Conservation (phyloP, 2,888 invertebrate species). For the Caradrina clavipalpis region DNA sequence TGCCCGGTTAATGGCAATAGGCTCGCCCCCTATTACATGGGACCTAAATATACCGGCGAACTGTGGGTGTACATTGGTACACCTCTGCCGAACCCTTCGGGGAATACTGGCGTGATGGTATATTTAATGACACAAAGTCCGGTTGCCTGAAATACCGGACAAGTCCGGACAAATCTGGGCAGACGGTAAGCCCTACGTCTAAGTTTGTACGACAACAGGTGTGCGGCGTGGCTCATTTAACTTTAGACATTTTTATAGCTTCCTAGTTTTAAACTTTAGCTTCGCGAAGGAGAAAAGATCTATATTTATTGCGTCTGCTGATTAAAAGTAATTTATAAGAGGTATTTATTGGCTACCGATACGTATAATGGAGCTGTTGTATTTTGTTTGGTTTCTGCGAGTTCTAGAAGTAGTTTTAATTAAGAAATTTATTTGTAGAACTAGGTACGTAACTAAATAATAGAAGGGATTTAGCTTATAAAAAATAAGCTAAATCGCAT, state of each 20-base stretch:
- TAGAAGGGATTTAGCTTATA: too few relatives aligned
- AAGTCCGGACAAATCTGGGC: constrained; percentile 2
- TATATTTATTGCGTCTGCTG: constrained; percentile 56
- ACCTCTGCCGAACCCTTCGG: too few relatives aligned
- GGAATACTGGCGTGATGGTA: too few relatives aligned
- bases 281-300: constrained; percentile 32
- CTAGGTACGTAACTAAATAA: too few relatives aligned
- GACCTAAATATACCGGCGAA: too few relatives aligned
- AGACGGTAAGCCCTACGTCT: constrained; percentile 13
- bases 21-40: too few relatives aligned
- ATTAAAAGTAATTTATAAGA: constrained; percentile 46
- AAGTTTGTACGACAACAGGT: constrained; percentile 69
- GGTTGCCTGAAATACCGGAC: background rate
- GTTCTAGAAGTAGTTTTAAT: background rate
- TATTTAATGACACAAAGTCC: background rate
- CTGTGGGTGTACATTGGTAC: too few relatives aligned
- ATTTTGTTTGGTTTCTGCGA: background rate
- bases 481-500: too few relatives aligned
- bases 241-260: constrained; percentile 70
- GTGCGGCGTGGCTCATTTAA: constrained; percentile 69
- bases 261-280: constrained; percentile 53
- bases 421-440: background rate
- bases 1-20: too few relatives aligned
- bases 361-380: background rate
- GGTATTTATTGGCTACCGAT: constrained; percentile 29